phyloP scores from a whole-genome alignment of 2,888 invertebrate species.

The Carcina quercana region DNA sequence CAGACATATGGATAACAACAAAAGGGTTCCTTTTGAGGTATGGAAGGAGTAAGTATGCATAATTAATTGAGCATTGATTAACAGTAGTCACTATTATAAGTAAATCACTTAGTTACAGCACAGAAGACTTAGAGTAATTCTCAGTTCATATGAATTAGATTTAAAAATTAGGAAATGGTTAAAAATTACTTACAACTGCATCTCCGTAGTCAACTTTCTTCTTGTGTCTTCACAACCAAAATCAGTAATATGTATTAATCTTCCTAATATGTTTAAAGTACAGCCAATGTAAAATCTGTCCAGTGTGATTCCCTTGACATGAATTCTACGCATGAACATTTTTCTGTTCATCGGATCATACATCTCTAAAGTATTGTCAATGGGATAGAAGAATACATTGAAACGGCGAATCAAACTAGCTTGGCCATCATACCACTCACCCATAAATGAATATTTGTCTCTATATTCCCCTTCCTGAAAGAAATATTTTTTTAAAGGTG shows the following conservation, averaged over 20 bases:
- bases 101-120: too few species aligned
- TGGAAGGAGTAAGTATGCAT: too few species aligned
- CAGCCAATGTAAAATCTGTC: conserved; percentile 84
- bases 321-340: conserved; percentile 79
- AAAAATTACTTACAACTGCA: conserved; percentile 77
- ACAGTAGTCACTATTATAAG: too few species aligned
- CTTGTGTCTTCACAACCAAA: conserved; percentile 82
- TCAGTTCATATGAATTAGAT: too few species aligned
- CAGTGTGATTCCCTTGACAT: conserved; percentile 77
- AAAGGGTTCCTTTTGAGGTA: too few species aligned
- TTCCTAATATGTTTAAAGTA: conserved; percentile 81
- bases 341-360: conserved; percentile 78
- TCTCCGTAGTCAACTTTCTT: conserved; percentile 75
- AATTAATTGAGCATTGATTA: conserved; percentile 1
- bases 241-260: conserved; percentile 81
- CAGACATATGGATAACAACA: too few species aligned
- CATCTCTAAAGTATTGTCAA: conserved; percentile 88
- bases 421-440: conserved; percentile 92
- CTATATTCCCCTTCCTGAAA: conserved; percentile 65
- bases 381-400: conserved; percentile 83
- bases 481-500: conserved; percentile 31
- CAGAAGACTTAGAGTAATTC: too few species aligned
- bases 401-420: conserved; percentile 84
- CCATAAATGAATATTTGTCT: conserved; percentile 77
- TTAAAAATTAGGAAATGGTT: too few species aligned